Evolutionary conservation across 2,888 invertebrate species (phyloP).

Genomic region (Eupithecia abbreviata): DNA sequence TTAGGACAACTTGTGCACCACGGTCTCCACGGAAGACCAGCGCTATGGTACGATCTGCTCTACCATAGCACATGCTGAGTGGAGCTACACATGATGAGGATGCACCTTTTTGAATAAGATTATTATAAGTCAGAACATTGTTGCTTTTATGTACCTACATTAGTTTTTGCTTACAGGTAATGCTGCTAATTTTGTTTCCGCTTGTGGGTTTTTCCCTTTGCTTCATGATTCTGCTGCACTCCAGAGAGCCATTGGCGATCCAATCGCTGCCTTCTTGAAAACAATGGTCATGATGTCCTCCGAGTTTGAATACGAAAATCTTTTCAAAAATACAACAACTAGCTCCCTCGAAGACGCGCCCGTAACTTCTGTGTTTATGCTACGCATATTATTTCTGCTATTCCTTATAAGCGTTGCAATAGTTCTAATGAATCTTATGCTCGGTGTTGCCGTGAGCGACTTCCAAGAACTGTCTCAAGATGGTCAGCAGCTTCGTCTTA

Average conservation of each 20-base stretch:
- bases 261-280: constrained; percentile 78
- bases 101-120: no score
- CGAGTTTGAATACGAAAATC: constrained; percentile 66
- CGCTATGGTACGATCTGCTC: no score
- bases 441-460: constrained; percentile 42
- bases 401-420: background rate
- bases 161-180: background rate
- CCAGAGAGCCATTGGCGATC: background rate
- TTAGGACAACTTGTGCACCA: no score
- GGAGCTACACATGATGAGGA: no score
- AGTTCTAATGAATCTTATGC: constrained; percentile 43
- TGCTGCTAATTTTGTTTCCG: background rate
- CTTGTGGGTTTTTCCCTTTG: background rate
- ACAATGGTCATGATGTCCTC: constrained; percentile 85
- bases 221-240: background rate
- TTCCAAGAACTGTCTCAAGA: background rate
- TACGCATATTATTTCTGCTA: background rate
- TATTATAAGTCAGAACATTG: no score
- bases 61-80: no score
- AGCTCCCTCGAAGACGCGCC: background rate
- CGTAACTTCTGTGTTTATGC: background rate
- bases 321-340: background rate
- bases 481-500: background rate
- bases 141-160: no score
- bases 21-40: no score